A percentile compares a stretch with the other conserved stretches of the same genome.
Conservation (phyloP, 1,140 invertebrate species). For the Nomia melanderi region DNA sequence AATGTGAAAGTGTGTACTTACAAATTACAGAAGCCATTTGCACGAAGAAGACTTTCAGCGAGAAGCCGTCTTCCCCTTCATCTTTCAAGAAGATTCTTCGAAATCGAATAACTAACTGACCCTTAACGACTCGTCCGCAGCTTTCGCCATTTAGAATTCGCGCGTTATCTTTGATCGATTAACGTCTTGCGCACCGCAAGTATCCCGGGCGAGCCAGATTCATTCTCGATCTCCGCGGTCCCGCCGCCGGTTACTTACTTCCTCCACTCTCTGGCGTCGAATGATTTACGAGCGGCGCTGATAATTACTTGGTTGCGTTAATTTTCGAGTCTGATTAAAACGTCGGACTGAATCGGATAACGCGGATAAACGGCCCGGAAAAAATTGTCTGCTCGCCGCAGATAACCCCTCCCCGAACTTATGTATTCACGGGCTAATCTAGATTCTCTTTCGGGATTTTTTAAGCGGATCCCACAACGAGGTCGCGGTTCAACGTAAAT, state of each 20-base stretch:
- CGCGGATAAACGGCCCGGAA: constrained; percentile 42
- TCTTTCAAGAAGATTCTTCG: neutral
- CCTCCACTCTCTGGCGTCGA: neutral
- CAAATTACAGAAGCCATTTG: neutral
- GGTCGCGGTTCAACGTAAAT: neutral
- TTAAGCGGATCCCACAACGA: neutral
- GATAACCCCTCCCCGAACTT: constrained; percentile 24
- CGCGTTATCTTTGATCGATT: neutral
- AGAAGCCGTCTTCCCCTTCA: neutral
- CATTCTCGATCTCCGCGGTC: neutral
- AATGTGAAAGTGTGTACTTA: too few species aligned
- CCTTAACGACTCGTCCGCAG: neutral
- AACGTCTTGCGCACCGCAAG: neutral
- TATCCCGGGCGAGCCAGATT: neutral
- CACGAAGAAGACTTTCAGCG: too few species aligned
- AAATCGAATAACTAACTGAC: neutral
- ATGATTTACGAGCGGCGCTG: constrained; percentile 45
- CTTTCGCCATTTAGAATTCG: neutral
- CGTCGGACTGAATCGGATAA: constrained; percentile 41
- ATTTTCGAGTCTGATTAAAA: constrained; percentile 47
- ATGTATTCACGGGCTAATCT: constrained; percentile 21
- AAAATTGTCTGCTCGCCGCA: constrained; percentile 39
- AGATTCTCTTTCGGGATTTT: constrained; percentile 11
- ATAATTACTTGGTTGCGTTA: constrained; percentile 51
- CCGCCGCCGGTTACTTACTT: neutral